Conservation (phyloP, 2,797 vertebrate genomes). For the Champsocephalus gunnari region DNA sequence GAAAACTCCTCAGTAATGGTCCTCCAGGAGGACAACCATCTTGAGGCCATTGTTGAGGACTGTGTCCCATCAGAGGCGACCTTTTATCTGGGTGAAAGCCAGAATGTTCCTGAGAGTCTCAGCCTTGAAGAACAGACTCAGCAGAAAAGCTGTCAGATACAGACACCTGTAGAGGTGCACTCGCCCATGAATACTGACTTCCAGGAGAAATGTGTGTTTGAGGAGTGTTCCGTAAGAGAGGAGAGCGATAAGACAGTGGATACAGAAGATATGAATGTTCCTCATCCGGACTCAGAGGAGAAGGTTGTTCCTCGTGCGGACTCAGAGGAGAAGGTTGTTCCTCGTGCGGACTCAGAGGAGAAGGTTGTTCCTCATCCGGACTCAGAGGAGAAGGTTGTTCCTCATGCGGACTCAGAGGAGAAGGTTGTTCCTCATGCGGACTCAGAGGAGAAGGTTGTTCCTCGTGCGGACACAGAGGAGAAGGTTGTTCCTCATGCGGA, state of each 20-base stretch:
- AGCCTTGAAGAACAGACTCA: constrained; percentile 4
- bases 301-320: too few species aligned
- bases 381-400: neutral
- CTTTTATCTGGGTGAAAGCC: constrained; percentile 64
- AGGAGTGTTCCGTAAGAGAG: constrained; percentile 4
- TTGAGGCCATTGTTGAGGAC: constrained; percentile 62
- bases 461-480: neutral
- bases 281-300: neutral
- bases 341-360: neutral
- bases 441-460: neutral
- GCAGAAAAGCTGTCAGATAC: constrained; percentile 47
- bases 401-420: neutral
- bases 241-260: neutral
- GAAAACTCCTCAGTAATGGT: constrained; percentile 43
- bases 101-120: constrained; percentile 13
- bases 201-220: constrained; percentile 16
- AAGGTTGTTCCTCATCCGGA: neutral
- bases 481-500: neutral
- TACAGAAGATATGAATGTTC: constrained; percentile 8
- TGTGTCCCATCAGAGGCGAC: neutral
- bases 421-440: neutral
- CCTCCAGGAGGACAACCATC: constrained; percentile 54
- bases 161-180: constrained; percentile 73
- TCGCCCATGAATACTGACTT: constrained; percentile 34
- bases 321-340: neutral